These are phyloP conservation scores for Petrocephalus sullivani DNA, from an alignment of 2,797 vertebrate genomes.

Conservation along the genomic window DNA sequence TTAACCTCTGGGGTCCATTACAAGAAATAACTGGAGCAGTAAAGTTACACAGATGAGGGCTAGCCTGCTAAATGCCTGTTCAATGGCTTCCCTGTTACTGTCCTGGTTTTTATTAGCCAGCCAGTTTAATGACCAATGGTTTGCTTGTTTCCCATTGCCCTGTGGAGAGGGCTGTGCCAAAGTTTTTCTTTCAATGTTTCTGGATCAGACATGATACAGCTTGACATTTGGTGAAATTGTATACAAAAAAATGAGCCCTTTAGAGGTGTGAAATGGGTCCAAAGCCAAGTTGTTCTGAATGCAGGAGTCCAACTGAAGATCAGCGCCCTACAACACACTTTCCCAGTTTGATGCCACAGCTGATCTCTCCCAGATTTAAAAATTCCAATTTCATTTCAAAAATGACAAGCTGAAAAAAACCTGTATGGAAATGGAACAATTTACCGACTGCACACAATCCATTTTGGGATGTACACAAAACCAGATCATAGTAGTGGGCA, in stretches of 20 bases:
- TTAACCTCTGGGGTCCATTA: neutral
- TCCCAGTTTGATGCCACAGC: neutral
- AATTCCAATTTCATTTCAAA: neutral
- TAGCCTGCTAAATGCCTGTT: neutral
- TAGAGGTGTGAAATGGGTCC: neutral
- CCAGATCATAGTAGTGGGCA: neutral
- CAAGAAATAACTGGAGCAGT: no score
- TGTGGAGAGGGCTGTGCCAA: neutral
- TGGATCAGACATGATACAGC: neutral
- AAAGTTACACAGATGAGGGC: no score
- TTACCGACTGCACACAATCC: neutral
- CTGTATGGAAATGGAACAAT: neutral
- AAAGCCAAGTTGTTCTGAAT: neutral
- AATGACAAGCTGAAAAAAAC: neutral
- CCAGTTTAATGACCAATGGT: neutral
- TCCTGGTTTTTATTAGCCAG: neutral
- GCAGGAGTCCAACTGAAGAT: neutral
- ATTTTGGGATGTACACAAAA: neutral
- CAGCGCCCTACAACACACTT: neutral
- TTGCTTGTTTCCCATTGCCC: neutral
- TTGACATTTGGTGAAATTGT: neutral
- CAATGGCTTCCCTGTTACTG: neutral
- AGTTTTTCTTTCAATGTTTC: neutral
- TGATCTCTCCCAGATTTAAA: neutral
- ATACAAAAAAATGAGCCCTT: neutral